Evolutionary conservation across 2,113 vertebrate genomes (phyloP), one percentile per base, ranked within the genome.

Genomic region (Albula goreensis): DNA sequence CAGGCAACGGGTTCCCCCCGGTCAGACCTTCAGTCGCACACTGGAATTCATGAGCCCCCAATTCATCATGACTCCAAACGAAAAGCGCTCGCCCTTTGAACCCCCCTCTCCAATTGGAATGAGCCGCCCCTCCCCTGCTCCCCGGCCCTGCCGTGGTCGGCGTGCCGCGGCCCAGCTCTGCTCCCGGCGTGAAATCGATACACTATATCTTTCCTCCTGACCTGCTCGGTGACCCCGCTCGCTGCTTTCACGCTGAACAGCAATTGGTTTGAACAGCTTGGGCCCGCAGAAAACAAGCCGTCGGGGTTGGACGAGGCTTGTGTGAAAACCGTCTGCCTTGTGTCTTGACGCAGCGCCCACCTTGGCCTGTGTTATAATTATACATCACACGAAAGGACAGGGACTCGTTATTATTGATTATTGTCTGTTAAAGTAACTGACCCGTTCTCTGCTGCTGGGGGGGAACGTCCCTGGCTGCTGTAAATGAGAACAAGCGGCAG

Each of bases 171-270:
- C 94, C 95, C 81, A 93, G 94, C 95, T 95, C 95, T 93, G 90
- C 95, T 94, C 95, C 95, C 94, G 93, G 94, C 95, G 95, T 96
- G 96, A 97, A 97, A 97, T 97, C 96, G 95, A 97, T 97, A 97
- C 95, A 94, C 96, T 97, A 96, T 97, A 96, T 97, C 96, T 97
- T 97, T 97, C 95, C 96, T 95, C 90, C 94, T 96, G 96, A 96
- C 96, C 96, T 95, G 95, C 92, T 96, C 93, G 87, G 89, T 97
- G 96, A 97, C 96, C 96, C 95, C 95, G 94, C 96, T 96, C 96
- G 96, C 96, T 94, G 95, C 96, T 95, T 95, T 96, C 95, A 95
- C 94, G 94, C 96, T 95, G 94, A 95, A 96, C 95, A 94, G 94
- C 96, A 96, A 97, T 96, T 96, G 96, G 96, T 96, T 96, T 96